Evolutionary conservation across 2,113 vertebrate genomes (phyloP), one percentile per base, ranked within the genome.

Genomic region (Bos javanicus): DNA sequence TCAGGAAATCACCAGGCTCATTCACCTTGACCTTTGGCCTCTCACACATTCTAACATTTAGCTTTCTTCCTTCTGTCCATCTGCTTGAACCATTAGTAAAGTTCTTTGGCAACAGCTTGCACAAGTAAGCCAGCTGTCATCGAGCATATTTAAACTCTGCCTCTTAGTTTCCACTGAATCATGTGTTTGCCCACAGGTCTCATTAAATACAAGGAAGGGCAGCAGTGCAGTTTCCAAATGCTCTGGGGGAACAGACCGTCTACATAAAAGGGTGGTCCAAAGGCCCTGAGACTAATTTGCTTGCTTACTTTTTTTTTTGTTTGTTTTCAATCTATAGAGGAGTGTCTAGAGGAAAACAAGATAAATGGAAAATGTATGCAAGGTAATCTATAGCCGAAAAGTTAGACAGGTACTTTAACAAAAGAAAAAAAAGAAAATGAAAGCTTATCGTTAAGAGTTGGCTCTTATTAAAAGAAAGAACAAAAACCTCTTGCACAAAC

Each of bases 41-140:
- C 99, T 99, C 98, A 98, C 99, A 99, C 98, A 98, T 99, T 99
- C 96, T 60, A 99, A 98, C 98, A 98, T 98, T 99, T 98, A 99
- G 98, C 97, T 98, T 99, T 99, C 98, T 98, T 98, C 98, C 98
- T 98, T 98, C 98, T 99, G 98, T 98, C 99, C 99, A 98, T 99
- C 99, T 99, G 99, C 98, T 99, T 98, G 98, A 99, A 98, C 98
- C 99, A 99, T 99, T 99, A 99, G 98, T 97, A 97, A 98, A 97
- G 98, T 98, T 98, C 98, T 98, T 98, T 99, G 98, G 98, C 98
- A 99, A 98, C 97, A 98, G 98, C 98, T 98, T 97, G 54, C 98
- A 96, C 98, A 97, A 99, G 98, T 98, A 98, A 99, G 98, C 99
- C 98, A 98, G 99, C 99, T 99, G 99, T 99, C 99, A 99, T 98